Evolutionary conservation across 2,797 vertebrate genomes (phyloP).

Genomic region (Mus caroli): DNA sequence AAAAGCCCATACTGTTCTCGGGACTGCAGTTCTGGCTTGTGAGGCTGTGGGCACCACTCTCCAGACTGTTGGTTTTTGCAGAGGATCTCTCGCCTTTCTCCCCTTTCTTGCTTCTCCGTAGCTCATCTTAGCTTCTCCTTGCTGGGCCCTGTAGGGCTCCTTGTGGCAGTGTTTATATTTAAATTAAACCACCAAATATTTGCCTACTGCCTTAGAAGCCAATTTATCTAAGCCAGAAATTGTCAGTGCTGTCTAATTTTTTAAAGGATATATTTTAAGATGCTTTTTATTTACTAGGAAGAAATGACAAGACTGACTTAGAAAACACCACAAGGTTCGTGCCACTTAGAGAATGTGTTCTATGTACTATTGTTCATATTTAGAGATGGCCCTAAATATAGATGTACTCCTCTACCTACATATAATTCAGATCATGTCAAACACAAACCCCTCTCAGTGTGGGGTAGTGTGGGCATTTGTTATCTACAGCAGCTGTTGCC

Average conservation of each 20-base stretch:
- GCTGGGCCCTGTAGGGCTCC: constrained; percentile 23
- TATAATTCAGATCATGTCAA: constrained; percentile 85
- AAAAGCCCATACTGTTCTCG: neutral
- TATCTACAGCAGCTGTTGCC: constrained; percentile 88
- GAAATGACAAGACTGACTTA: constrained; percentile 71
- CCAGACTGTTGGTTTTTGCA: neutral
- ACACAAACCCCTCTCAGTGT: constrained; percentile 81
- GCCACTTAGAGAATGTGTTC: constrained; percentile 69
- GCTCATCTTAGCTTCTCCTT: constrained; percentile 2
- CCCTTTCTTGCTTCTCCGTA: constrained; percentile 54
- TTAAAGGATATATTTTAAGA: constrained; percentile 68
- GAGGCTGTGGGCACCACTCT: neutral
- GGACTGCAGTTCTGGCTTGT: neutral
- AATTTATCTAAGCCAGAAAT: constrained; percentile 61
- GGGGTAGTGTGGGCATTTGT: constrained; percentile 80
- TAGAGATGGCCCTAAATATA: constrained; percentile 81
- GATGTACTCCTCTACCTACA: constrained; percentile 75
- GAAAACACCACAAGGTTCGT: constrained; percentile 58
- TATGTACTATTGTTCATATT: constrained; percentile 77
- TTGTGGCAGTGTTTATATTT: constrained; percentile 63
- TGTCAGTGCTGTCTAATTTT: constrained; percentile 68
- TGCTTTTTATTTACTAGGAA: constrained; percentile 65
- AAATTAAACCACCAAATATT: constrained; percentile 76
- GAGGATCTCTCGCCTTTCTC: neutral
- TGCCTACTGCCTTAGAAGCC: constrained; percentile 58